phyloP scores from a whole-genome alignment of 2,888 invertebrate genomes.

The Drosophila lutescens region DNA sequence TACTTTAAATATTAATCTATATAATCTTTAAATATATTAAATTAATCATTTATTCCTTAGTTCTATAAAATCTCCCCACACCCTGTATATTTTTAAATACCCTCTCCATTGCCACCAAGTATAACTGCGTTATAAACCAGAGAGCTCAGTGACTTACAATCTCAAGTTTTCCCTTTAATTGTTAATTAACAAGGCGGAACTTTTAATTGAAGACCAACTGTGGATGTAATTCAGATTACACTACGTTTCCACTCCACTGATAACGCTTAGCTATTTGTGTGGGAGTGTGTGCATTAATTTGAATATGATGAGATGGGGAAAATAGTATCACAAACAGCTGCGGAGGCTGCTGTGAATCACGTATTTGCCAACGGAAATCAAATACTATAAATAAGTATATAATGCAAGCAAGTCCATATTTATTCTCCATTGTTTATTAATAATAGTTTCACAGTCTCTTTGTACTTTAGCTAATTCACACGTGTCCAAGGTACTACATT shows the following conservation, averaged over 20 bases:
- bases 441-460: constrained; percentile 22
- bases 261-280: constrained; percentile 45
- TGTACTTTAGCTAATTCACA: constrained; percentile 16
- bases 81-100: constrained; percentile 33
- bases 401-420: constrained; percentile 9
- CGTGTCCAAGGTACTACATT: constrained; percentile 16
- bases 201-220: constrained; percentile 61
- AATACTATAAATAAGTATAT: constrained; percentile 20
- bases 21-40: not conserved
- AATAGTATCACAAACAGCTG: constrained; percentile 12
- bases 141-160: constrained; percentile 12
- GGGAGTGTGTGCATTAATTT: constrained; percentile 47
- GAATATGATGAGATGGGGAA: constrained; percentile 17
- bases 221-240: constrained; percentile 12
- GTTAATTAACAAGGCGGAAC: constrained; percentile 59
- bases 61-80: not conserved
- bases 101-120: not conserved
- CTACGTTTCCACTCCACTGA: constrained; percentile 35
- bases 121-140: constrained; percentile 23
- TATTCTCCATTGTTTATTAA: constrained; percentile 23
- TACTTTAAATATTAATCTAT: no score
- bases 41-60: not conserved
- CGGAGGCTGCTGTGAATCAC: constrained; percentile 34
- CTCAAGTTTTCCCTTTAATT: constrained; percentile 33
- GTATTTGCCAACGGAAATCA: constrained; percentile 38